Base-by-base conservation (phyloP, 2,888 invertebrate species). In the Eristalis arbustorum region DNA sequence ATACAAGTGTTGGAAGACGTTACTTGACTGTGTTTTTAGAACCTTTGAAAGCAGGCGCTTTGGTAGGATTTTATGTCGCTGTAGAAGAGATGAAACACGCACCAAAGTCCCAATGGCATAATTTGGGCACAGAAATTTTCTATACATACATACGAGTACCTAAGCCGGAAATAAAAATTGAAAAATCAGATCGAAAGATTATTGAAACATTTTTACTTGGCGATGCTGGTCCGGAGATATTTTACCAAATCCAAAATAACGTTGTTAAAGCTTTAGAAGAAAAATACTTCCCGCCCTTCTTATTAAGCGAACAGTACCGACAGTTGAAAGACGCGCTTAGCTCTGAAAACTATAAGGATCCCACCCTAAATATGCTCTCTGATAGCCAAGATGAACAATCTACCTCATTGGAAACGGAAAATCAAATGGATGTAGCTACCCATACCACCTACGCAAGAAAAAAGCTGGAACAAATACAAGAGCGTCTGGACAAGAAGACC, bases 141-240 rank as follows among this genome's bases (percentile, higher is more conserved):
- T 97, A 98, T 91, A 97, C 97, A 3, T 98, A 96, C 90, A 96
- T 98, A 84, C 94, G 96, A 88, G 96, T 96, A 68, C 96, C 96
- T 1, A 96, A 96, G 83, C 96, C 96, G 0, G 96, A 96, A 91
- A 96, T 97, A 83, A 96, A 96, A 93, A 96, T 97, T 61, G 96
- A 97, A 90, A 97, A 95, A 94, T 95, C 95, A 69, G 95, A 96
- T 6, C 94, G 96, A 75, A 97, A 97, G 91, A 94, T 96, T 88
- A 98, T 98, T 95, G 98, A 98, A 91, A 95, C 96, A 14, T 98
- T 98, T 93, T 93, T 98, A 73, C 92, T 97, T 83, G 98, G 98
- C 18, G 97, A 98, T 91, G 96, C 96, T 90, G 97, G 97, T 0
- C 97, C 97, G 23, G 97, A 96, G 92, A 96, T 97, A 34, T 98